These are phyloP conservation scores for Plestiodon gilberti DNA, from an alignment of 2,113 vertebrate genomes.

Conservation along the genomic window DNA sequence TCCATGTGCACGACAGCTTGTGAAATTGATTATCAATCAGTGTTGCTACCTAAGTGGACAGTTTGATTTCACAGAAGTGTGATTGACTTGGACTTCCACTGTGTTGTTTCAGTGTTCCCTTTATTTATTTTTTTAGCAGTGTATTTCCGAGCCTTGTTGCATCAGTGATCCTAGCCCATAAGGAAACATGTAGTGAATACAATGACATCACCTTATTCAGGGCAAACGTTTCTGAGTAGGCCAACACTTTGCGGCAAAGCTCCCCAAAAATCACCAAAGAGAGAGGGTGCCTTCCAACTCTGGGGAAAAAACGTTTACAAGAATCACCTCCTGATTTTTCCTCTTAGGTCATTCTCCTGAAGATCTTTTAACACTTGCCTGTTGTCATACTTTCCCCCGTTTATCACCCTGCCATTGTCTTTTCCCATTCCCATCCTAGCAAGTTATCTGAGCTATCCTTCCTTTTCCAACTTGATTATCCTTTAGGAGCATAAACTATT, in stretches of 20 bases:
- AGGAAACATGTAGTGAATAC: background rate
- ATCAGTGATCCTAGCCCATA: too few species aligned
- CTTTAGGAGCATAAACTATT: background rate
- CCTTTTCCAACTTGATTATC: background rate
- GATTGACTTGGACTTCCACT: too few species aligned
- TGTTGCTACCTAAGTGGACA: too few species aligned
- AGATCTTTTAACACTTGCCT: background rate
- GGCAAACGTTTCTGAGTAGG: background rate
- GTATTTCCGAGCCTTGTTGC: too few species aligned
- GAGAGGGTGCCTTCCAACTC: background rate
- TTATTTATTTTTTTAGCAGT: too few species aligned
- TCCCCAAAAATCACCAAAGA: background rate
- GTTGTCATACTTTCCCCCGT: background rate
- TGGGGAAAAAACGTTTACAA: background rate
- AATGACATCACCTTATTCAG: background rate
- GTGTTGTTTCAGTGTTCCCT: too few species aligned
- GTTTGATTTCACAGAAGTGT: too few species aligned
- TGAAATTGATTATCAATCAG: too few species aligned
- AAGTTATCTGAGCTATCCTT: background rate
- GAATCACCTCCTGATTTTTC: background rate
- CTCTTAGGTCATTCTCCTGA: background rate
- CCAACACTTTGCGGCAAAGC: background rate
- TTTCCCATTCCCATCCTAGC: background rate
- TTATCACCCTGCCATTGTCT: background rate
- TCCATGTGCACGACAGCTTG: too few species aligned